phyloP scores from a whole-genome alignment of 1,140 invertebrate species.

The Vanessa tameamea region DNA sequence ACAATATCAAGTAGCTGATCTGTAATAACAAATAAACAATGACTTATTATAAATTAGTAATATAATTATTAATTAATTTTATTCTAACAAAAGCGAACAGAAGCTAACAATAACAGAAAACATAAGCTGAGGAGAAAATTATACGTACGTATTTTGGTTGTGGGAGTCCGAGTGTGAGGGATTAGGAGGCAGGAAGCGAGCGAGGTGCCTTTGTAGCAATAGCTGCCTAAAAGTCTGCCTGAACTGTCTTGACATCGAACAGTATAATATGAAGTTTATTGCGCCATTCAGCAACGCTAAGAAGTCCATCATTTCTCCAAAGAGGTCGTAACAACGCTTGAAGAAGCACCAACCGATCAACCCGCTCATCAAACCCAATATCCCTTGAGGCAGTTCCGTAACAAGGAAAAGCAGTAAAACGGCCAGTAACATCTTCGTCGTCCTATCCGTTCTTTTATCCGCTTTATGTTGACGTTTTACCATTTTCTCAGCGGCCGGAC shows the following conservation, averaged over 20 bases:
- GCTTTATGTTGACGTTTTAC: slow-evolving; percentile 82
- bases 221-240: slow-evolving; percentile 90
- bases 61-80: neutral
- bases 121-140: slow-evolving; percentile 6
- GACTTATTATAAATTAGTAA: neutral
- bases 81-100: slow-evolving; percentile 11
- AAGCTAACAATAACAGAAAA: slow-evolving; percentile 6
- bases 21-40: neutral
- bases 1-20: neutral
- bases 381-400: slow-evolving; percentile 92
- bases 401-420: slow-evolving; percentile 92
- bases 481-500: slow-evolving; percentile 74
- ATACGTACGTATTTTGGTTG: slow-evolving; percentile 72
- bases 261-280: slow-evolving; percentile 97
- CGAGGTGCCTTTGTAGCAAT: slow-evolving; percentile 82
- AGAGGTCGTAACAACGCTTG: slow-evolving; percentile 86
- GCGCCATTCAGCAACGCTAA: slow-evolving; percentile 94
- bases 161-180: slow-evolving; percentile 68
- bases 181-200: slow-evolving; percentile 62
- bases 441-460: slow-evolving; percentile 89
- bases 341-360: slow-evolving; percentile 88
- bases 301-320: slow-evolving; percentile 95
- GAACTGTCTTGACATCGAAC: slow-evolving; percentile 96
- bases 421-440: slow-evolving; percentile 94
- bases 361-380: slow-evolving; percentile 87